Percentiles rank a stretch among this genome's conserved stretches.
These are phyloP conservation scores for Philantomba maxwellii DNA, from an alignment of 2,113 vertebrate species.

Conservation along the genomic window DNA sequence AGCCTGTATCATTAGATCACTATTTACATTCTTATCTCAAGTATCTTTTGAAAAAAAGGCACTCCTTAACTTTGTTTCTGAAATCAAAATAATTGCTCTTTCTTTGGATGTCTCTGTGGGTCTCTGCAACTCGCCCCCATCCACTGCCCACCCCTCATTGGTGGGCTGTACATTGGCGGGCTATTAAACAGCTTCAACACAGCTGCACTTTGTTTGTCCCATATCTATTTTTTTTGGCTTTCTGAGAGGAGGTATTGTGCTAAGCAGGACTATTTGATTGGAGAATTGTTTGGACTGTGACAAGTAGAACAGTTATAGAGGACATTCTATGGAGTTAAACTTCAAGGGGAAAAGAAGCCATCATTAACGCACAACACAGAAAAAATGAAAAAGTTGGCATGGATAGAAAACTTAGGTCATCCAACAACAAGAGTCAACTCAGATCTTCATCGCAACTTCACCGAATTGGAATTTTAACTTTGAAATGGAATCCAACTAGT, in stretches of 20 bases:
- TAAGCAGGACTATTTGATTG: conserved; percentile 46
- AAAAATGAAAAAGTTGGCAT: conserved; percentile 29
- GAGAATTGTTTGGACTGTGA: conserved; percentile 63
- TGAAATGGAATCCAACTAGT: background rate
- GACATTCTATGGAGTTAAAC: conserved; percentile 33
- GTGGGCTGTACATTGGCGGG: conserved; percentile 49
- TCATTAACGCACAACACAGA: background rate
- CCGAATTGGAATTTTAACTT: conserved; percentile 7
- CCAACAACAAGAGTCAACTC: conserved; percentile 27
- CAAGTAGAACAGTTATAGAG: conserved; percentile 60
- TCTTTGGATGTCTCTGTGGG: conserved; percentile 30
- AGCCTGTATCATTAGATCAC: background rate
- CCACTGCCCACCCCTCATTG: background rate
- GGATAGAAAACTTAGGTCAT: background rate
- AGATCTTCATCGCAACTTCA: background rate
- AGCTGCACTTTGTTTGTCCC: conserved; percentile 72
- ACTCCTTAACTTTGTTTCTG: conserved; percentile 28
- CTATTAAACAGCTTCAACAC: conserved; percentile 70
- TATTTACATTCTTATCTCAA: conserved; percentile 39
- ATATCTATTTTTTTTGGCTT: conserved; percentile 20
- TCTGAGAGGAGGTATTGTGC: conserved; percentile 79
- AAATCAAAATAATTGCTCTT: conserved; percentile 61
- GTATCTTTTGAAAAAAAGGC: background rate
- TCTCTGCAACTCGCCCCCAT: accelerated
- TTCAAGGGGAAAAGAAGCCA: conserved; percentile 35